Base-by-base conservation (phyloP, 2,888 invertebrate species). In the Andrena praecox region DNA sequence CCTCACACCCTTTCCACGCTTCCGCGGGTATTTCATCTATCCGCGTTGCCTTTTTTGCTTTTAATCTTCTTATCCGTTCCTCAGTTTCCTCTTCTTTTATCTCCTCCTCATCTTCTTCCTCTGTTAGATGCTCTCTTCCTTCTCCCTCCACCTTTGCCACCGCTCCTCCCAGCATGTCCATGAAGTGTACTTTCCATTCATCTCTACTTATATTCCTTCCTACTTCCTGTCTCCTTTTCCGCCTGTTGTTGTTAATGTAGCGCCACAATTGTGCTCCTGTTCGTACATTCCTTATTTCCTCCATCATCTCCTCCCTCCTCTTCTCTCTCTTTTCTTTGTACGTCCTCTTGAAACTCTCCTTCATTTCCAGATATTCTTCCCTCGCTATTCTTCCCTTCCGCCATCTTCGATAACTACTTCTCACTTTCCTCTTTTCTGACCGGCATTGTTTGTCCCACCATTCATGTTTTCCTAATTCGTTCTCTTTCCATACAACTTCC, bases 151-250 rank as follows among this genome's bases (percentile, higher is more conserved):
- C 35, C 16, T 12, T 63, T 29, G n/a, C 10, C 1, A 3, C 42
- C 29, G 42, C 24, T 50, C 75, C 75, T 68, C 66, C 75, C 1
- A 67, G 33, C 20, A 75, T 2, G 0, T 64, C 54, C 10, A 35
- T 74, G 1, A 80, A 71, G 10, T 59, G 52, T 3, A 42, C 20
- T 1, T 20, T 52, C 24, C 72, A 70, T 52, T 81, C 63, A 7
- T 71, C 71, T 27, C 35, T 59, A 35, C 33, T 20, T 24, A 74
- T 33, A 16, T 16, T 52, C 29, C 74, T 74, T 8, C 33, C 52
- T 24, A 42, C 48, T 56, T 67, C 10, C 10, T 31, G 29, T 74
- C 35, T 67, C 70, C 54, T 54, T 10, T 66, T 74, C 73, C 35
- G 35, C 35, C 31, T 35, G 33, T 59, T 50, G 6, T 60, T 72